These are phyloP conservation scores for Archocentrus centrarchus DNA, from an alignment of 2,113 vertebrate genomes.

Conservation along the genomic window DNA sequence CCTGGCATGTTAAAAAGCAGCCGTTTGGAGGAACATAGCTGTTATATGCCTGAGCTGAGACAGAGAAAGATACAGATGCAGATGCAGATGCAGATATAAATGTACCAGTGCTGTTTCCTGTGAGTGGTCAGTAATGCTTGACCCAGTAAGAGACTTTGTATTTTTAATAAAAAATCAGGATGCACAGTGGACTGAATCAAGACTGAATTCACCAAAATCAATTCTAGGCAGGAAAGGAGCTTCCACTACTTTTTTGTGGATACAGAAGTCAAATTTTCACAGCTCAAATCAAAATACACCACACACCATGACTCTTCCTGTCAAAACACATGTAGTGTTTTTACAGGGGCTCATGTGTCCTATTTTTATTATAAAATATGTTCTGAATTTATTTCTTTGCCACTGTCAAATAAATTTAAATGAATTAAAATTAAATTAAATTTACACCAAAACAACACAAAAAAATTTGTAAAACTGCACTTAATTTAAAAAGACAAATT, in stretches of 20 bases:
- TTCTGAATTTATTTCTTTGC: not conserved
- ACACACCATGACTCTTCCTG: not conserved
- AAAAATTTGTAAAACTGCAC: not conserved
- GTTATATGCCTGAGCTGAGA: not conserved
- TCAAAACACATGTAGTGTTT: not conserved
- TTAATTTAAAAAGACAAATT: not conserved
- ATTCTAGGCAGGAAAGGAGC: not conserved
- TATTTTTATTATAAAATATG: not conserved
- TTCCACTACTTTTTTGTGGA: not conserved
- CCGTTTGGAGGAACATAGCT: not conserved
- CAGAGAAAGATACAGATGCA: not conserved
- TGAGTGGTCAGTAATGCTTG: not conserved
- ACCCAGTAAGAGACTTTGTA: not conserved
- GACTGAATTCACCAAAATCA: not conserved
- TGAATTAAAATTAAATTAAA: fast-evolving
- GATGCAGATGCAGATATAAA: not conserved
- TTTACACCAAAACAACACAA: not conserved
- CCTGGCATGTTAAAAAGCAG: not conserved
- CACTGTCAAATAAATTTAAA: not conserved
- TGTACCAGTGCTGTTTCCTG: not conserved
- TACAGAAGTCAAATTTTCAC: not conserved
- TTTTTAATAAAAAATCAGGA: not conserved
- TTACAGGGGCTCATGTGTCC: not conserved
- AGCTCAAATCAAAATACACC: not conserved
- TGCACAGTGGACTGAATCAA: not conserved